Base-by-base conservation (phyloP, 1,140 invertebrate genomes). In the Tetraneura akinire region DNA sequence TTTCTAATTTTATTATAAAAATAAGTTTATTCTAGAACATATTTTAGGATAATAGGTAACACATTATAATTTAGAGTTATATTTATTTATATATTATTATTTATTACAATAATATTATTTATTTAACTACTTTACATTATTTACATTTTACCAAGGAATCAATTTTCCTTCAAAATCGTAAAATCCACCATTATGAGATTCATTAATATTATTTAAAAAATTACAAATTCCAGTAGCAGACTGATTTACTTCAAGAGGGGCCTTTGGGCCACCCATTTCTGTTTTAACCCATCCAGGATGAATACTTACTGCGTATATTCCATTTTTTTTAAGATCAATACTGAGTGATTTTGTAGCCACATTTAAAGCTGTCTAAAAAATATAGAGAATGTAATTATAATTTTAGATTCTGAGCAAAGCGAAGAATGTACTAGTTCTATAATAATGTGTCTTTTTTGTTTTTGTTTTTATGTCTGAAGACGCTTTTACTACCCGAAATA, bases 201-300 rank as follows among this genome's bases (percentile, higher is more conserved):
- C 89, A 21, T 86, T 87, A 1, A 96, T 84, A 1, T 85, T 87
- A 47, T 86, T 81, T 14, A 96, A 84, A 1, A 91, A 90, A 14
- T 89, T 85, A 9, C 96, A 84, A 37, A 96, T 91, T 10, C 88
- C 86, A 0, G 82, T 82, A 0, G 90, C 88, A 84, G 92, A 91
- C 2, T 89, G 87, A 57, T 91, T 87, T 14, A 94, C 85, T 76
- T 91, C 90, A 14, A 96, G 84, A 0, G 90, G 90, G 2, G 95
- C 95, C 82, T 91, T 91, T 66, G 86, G 85, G 13, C 94, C 94
- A 6, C 95, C 95, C 93, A 97, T 93, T 80, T 93, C 92, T 0
- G 95, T 97, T 83, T 91, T 90, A 0, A 96, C 93, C 95, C 95
- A 97, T 1, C 95, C 95, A 1, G 95, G 95, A 87, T 97, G 95